These are phyloP conservation scores for Villa cingulata DNA, from an alignment of 2,888 invertebrate species.

Conservation along the genomic window DNA sequence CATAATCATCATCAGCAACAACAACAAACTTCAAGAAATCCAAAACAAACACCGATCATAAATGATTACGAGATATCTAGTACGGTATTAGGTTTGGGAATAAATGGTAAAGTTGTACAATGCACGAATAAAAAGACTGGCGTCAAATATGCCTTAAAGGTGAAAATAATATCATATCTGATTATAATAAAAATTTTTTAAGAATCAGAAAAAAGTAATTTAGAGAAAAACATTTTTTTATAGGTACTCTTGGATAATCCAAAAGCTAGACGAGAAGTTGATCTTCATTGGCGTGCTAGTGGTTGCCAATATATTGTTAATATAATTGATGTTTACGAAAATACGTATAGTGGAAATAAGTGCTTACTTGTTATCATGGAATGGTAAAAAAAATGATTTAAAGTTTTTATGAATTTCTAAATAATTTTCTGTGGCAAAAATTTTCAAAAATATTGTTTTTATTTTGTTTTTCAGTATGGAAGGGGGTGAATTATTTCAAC, in stretches of 20 bases:
- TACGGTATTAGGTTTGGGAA: slow-evolving; percentile 88
- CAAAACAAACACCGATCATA: slow-evolving; percentile 70
- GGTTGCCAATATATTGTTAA: slow-evolving; percentile 88
- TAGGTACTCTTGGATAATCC: slow-evolving; percentile 80
- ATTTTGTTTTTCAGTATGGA: slow-evolving; percentile 58
- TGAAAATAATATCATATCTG: slow-evolving; percentile 28
- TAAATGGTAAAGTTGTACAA: slow-evolving; percentile 97
- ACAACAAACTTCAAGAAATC: slow-evolving; percentile 9
- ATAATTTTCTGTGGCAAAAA: neutral
- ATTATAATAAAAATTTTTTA: no score
- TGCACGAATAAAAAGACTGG: slow-evolving; percentile 67
- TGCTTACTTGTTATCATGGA: slow-evolving; percentile 99
- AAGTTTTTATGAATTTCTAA: no score
- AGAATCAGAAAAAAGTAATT: no score
- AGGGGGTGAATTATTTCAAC: slow-evolving; percentile 92
- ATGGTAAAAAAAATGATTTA: slow-evolving; percentile 60
- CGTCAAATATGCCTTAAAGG: slow-evolving; percentile 83
- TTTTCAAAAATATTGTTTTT: neutral
- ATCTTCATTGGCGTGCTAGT: slow-evolving; percentile 87
- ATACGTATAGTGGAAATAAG: slow-evolving; percentile 79
- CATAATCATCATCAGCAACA: no score
- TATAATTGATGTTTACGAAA: slow-evolving; percentile 85
- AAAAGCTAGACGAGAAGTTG: slow-evolving; percentile 89
- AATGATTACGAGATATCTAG: slow-evolving; percentile 87
- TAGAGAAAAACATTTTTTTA: neutral